A percentile compares a stretch with the other conserved stretches of the same genome.
These are phyloP conservation scores for Cardiocondyla obscurior DNA, from an alignment of 1,140 invertebrate species.

Conservation along the genomic window DNA sequence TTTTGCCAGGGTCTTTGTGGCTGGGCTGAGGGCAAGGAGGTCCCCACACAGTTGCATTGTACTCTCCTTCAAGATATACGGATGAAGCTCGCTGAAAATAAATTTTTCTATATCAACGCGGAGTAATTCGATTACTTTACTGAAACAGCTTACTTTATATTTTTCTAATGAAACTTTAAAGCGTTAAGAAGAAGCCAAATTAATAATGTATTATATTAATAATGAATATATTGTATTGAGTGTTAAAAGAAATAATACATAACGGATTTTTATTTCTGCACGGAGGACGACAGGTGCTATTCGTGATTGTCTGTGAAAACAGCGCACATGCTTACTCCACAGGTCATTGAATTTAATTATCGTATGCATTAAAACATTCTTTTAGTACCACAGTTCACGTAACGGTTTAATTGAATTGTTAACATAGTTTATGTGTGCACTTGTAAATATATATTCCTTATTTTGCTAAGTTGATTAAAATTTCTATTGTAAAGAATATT, in stretches of 20 bases:
- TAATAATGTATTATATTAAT: too few species aligned
- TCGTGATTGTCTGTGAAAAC: neutral
- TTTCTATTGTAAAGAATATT: neutral
- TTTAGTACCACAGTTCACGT: neutral
- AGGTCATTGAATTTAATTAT: conserved; percentile 56
- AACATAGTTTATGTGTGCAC: neutral
- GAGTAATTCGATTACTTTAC: neutral
- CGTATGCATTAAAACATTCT: neutral
- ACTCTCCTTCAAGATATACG: conserved; percentile 83
- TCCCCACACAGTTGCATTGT: conserved; percentile 84
- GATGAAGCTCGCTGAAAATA: conserved; percentile 82
- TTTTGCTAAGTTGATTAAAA: neutral
- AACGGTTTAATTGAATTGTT: conserved; percentile 4
- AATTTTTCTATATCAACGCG: conserved; percentile 1
- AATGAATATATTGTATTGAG: too few species aligned
- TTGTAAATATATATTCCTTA: too few species aligned
- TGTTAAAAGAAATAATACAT: too few species aligned
- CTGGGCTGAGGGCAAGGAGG: conserved; percentile 85
- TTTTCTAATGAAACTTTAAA: neutral
- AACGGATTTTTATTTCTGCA: neutral
- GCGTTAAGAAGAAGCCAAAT: neutral
- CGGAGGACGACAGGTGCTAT: neutral
- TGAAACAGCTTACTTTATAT: neutral
- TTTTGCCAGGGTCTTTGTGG: conserved; percentile 72
- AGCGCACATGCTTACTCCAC: neutral